A percentile compares a stretch with the other conserved stretches of the same genome.
Conservation (phyloP, 2,888 invertebrate species). For the Drosophila basisetae region DNA sequence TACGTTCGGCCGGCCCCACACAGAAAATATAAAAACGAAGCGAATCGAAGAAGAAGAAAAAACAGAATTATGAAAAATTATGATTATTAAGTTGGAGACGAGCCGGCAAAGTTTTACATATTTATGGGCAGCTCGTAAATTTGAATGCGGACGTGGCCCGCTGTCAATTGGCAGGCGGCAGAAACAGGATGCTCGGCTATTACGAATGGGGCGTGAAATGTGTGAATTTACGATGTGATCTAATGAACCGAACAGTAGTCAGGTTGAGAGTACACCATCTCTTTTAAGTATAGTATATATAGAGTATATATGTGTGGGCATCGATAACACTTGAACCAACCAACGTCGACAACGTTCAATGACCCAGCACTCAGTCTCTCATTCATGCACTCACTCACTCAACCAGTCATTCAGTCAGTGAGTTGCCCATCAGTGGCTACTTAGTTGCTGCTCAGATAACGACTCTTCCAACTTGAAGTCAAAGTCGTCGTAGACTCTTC, state of each 20-base stretch:
- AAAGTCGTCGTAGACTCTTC: background rate
- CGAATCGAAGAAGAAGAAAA: background rate
- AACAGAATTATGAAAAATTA: constrained; percentile 48
- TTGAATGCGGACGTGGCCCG: constrained; percentile 66
- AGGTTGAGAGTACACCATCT: constrained; percentile 44
- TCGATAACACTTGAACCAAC: constrained; percentile 49
- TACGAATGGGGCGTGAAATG: constrained; percentile 71
- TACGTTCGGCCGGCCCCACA: constrained; percentile 40
- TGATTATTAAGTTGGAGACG: constrained; percentile 44
- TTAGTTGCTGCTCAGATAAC: constrained; percentile 40
- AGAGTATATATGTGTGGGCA: constrained; percentile 6
- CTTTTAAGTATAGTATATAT: constrained; percentile 5
- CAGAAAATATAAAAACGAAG: constrained; percentile 8
- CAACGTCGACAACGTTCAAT: constrained; percentile 66
- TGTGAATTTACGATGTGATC: constrained; percentile 69
- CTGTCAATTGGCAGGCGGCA: constrained; percentile 70
- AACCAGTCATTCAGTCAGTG: constrained; percentile 7
- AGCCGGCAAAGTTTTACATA: constrained; percentile 34
- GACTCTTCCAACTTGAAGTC: constrained; percentile 16
- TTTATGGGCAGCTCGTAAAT: constrained; percentile 71
- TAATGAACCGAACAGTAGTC: constrained; percentile 39
- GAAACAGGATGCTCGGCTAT: constrained; percentile 59
- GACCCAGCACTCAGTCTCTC: constrained; percentile 50
- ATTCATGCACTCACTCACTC: constrained; percentile 28
- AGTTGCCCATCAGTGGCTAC: constrained; percentile 44